phyloP scores from a whole-genome alignment of 92 coral and sea anemone genomes.

The Parazoanthus atlanticus region DNA sequence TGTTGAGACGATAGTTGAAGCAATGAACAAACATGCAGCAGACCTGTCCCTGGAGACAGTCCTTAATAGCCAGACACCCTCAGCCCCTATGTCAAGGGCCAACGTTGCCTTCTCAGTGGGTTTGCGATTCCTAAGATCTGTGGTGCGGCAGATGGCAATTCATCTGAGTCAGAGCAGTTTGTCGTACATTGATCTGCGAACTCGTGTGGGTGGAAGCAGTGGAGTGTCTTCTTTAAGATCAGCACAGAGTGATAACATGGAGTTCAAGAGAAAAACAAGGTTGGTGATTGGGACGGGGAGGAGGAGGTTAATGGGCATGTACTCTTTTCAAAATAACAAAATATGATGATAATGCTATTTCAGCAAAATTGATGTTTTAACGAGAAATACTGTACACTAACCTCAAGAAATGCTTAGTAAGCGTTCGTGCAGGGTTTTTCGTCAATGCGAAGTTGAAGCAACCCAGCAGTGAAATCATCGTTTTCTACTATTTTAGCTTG shows the following conservation, averaged over 20 bases:
- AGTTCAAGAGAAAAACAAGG: conserved; percentile 83
- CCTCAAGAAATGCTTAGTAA: no score
- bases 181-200: conserved; percentile 82
- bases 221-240: conserved; percentile 56
- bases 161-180: conserved; percentile 85
- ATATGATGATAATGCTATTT: not conserved
- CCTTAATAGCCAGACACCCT: conserved; percentile 36
- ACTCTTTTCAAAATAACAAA: not conserved
- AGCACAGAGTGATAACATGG: conserved; percentile 63
- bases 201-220: conserved; percentile 67
- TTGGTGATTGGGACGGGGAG: conserved; percentile 17
- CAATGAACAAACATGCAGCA: conserved; percentile 79
- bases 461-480: no score
- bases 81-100: conserved; percentile 45
- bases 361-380: no score
- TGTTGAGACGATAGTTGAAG: conserved; percentile 74
- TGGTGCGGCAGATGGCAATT: conserved; percentile 82
- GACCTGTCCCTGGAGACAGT: conserved; percentile 60
- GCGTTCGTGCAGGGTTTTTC: no score
- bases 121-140: conserved; percentile 78
- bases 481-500: no score
- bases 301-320: no score
- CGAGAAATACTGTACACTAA: no score
- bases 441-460: no score
- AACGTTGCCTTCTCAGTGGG: conserved; percentile 75